Percentiles rank a stretch among this genome's conserved stretches.
Evolutionary conservation across 1,140 invertebrate species (phyloP).

Genomic region (Calosoma granatense): DNA sequence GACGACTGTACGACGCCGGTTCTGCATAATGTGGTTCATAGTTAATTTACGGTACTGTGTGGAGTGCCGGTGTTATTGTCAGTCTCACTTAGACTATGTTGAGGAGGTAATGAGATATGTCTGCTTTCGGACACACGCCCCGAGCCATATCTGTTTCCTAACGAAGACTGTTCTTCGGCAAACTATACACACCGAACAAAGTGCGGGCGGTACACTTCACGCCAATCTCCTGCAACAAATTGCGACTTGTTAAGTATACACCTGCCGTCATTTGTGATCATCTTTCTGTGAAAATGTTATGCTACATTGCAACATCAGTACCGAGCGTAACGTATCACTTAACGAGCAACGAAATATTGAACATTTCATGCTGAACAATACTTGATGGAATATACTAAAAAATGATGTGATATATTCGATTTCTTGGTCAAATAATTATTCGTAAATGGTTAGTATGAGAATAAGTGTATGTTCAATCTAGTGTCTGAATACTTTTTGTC

Average conservation of each 20-base stretch:
- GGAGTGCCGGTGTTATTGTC: neutral
- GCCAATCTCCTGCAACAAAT: conserved; percentile 2
- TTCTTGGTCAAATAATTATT: too few relatives aligned
- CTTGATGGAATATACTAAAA: too few relatives aligned
- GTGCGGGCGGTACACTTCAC: neutral
- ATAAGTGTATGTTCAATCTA: too few relatives aligned
- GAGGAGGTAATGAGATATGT: conserved; percentile 1
- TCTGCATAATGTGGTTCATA: too few relatives aligned
- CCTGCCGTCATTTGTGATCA: conserved; percentile 5
- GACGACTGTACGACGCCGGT: too few relatives aligned
- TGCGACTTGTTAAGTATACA: conserved; percentile 8
- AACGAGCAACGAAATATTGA: too few relatives aligned
- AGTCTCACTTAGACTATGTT: neutral
- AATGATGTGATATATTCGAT: too few relatives aligned
- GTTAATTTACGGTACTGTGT: conserved; percentile 5
- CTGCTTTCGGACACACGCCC: neutral
- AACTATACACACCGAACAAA: too few relatives aligned
- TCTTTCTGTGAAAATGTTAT: neutral
- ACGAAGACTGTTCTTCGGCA: neutral
- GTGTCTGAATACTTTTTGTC: too few relatives aligned
- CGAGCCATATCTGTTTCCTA: neutral
- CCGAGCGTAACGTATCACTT: too few relatives aligned
- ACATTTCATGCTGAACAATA: too few relatives aligned
- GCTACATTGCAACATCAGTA: neutral
- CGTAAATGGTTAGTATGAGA: too few relatives aligned